Evolutionary conservation across 1,140 invertebrate species (phyloP).

Genomic region (Drosophila setifemur): DNA sequence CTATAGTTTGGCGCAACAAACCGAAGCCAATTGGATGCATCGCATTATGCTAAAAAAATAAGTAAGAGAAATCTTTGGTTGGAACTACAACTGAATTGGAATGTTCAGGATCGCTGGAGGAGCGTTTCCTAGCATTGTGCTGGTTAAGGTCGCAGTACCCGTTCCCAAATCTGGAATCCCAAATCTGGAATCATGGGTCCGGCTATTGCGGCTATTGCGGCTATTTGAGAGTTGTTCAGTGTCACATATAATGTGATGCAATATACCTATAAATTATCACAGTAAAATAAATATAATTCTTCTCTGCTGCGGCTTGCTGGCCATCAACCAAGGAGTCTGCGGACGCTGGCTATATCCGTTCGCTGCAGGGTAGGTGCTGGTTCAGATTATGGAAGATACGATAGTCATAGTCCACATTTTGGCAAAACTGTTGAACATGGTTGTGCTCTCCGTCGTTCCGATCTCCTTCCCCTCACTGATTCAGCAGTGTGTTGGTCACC

Average conservation of each 20-base stretch:
- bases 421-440: constrained; percentile 76
- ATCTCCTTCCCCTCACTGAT: constrained; percentile 83
- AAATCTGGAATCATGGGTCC: constrained; percentile 28
- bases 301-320: constrained; percentile 24
- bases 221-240: constrained; percentile 31
- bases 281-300: constrained; percentile 76
- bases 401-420: constrained; percentile 82
- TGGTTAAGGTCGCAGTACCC: constrained; percentile 31
- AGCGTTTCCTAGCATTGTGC: constrained; percentile 37
- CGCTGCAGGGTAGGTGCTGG: neutral
- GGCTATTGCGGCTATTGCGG: constrained; percentile 24
- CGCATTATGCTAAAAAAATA: constrained; percentile 34
- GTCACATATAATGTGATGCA: constrained; percentile 37
- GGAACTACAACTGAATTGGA: constrained; percentile 69
- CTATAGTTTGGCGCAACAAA: constrained; percentile 63
- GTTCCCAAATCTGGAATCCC: neutral
- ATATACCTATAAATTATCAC: constrained; percentile 74
- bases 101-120: constrained; percentile 5
- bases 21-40: constrained; percentile 29
- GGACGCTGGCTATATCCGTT: constrained; percentile 2
- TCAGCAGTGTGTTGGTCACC: constrained; percentile 91
- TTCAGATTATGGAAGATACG: constrained; percentile 79
- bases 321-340: constrained; percentile 51
- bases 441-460: constrained; percentile 13
- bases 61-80: constrained; percentile 72